Conservation (phyloP, 2,797 vertebrate genomes). For the Onychomys leucogaster region DNA sequence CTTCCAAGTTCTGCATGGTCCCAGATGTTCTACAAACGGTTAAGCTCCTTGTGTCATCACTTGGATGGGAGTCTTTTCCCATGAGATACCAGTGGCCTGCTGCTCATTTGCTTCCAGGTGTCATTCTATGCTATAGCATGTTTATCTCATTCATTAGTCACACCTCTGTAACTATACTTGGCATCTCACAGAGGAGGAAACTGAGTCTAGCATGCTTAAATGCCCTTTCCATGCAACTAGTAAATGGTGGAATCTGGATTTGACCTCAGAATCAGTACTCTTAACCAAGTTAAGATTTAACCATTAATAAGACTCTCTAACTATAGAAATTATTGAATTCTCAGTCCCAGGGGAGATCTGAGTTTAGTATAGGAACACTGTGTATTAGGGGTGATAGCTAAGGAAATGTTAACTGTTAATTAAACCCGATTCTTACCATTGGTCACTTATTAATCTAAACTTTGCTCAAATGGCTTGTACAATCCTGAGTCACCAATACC, state of each 20-base stretch:
- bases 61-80: neutral
- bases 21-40: neutral
- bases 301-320: neutral
- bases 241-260: constrained; percentile 18
- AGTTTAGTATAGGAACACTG: neutral
- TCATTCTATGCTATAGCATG: neutral
- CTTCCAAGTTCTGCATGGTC: constrained; percentile 31
- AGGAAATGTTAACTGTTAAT: constrained; percentile 18
- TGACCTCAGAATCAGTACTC: constrained; percentile 41
- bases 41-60: neutral
- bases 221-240: neutral
- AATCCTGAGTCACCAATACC: constrained; percentile 29
- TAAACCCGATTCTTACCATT: neutral
- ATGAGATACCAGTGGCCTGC: neutral
- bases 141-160: constrained; percentile 47
- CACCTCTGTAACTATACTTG: neutral
- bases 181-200: constrained; percentile 32
- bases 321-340: constrained; percentile 1
- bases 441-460: constrained; percentile 62
- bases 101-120: neutral
- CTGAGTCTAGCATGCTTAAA: constrained; percentile 1
- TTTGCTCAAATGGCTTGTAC: constrained; percentile 23
- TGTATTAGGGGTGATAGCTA: neutral
- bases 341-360: neutral
- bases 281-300: neutral